These are phyloP conservation scores for Porites australiensis DNA, from an alignment of 64 coral and sea anemone genomes.

Conservation along the genomic window DNA sequence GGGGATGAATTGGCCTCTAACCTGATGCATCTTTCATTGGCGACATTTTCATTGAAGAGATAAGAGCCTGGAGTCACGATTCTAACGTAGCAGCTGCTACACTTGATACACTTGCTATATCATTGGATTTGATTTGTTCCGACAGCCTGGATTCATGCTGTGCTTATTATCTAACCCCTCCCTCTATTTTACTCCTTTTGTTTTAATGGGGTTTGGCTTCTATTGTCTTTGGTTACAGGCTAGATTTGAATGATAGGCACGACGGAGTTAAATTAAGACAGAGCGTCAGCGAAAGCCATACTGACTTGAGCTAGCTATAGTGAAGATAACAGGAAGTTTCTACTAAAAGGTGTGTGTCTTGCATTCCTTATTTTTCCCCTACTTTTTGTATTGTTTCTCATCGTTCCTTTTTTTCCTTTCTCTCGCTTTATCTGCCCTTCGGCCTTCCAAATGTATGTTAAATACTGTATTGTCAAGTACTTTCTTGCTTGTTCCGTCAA, in stretches of 20 bases:
- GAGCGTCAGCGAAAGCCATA: background rate
- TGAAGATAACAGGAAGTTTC: background rate
- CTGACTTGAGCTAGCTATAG: background rate
- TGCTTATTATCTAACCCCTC: conserved; percentile 13
- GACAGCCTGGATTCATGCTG: conserved; percentile 5
- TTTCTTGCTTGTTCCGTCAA: too few relatives aligned
- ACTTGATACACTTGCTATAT: background rate
- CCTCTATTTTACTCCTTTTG: conserved; percentile 1
- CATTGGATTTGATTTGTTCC: conserved; percentile 11
- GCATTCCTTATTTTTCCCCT: background rate
- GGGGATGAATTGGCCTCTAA: too few relatives aligned
- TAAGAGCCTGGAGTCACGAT: conserved; percentile 1
- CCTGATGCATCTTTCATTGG: conserved; percentile 8
- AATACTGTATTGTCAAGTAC: too few relatives aligned
- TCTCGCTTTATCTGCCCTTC: too few relatives aligned
- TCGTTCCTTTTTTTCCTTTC: too few relatives aligned
- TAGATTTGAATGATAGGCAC: conserved; percentile 19
- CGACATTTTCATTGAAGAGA: background rate
- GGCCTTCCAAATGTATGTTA: too few relatives aligned
- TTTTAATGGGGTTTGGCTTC: background rate
- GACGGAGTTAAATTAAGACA: conserved; percentile 3
- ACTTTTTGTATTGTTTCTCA: background rate
- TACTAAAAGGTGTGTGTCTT: background rate
- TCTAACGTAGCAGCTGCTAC: background rate
- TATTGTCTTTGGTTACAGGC: conserved; percentile 11